Base-by-base conservation (phyloP, 2,888 invertebrate species). In the Chydorus sphaericus region DNA sequence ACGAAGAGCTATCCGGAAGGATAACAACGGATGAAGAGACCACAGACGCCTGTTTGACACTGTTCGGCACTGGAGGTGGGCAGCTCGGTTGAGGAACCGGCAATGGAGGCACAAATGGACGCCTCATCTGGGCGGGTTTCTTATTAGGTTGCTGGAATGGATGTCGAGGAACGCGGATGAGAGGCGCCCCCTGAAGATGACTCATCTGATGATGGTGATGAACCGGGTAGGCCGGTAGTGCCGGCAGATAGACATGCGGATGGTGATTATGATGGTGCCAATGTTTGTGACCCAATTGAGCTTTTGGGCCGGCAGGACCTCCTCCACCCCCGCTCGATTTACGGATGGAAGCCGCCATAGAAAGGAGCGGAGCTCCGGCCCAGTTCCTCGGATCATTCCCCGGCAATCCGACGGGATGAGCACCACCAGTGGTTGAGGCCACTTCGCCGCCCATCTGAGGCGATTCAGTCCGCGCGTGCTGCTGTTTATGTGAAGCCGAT, bases 141-240 rank as follows among this genome's bases (percentile, higher is more conserved):
- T 53, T 20, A 26, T 36, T 31, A n/a, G 28, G 37, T 53, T 53
- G 53, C 28, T 53, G 53, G 20, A 26, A 23, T n/a, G 18, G 33
- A 14, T 53, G 37, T 14, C 53, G 53, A 14, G 53, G 53, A 7
- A 37, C 53, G 20, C 85, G 75, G 62, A 88, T 84, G 60, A 89
- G 74, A n/a, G 89, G 88, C 48, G 83, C 84, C 44, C 88, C 88
- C 68, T 86, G 86, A 5, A 84, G 81, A 14, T 86, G 86, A 60
- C 36, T 26, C 63, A 61, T 48, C n/a, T n/a, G n/a, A n/a, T n/a
- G n/a, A n/a, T n/a, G n/a, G n/a, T n/a, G n/a, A n/a, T n/a, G n/a
- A n/a, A n/a, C n/a, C 64, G 62, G 54, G 59, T 51, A 39, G 57
- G 59, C 29, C 63, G 62, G 26, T 61, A 63, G 30, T 63, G 65